These are phyloP conservation scores for Aythya baeri DNA, from an alignment of 2,113 vertebrate genomes.

Conservation along the genomic window DNA sequence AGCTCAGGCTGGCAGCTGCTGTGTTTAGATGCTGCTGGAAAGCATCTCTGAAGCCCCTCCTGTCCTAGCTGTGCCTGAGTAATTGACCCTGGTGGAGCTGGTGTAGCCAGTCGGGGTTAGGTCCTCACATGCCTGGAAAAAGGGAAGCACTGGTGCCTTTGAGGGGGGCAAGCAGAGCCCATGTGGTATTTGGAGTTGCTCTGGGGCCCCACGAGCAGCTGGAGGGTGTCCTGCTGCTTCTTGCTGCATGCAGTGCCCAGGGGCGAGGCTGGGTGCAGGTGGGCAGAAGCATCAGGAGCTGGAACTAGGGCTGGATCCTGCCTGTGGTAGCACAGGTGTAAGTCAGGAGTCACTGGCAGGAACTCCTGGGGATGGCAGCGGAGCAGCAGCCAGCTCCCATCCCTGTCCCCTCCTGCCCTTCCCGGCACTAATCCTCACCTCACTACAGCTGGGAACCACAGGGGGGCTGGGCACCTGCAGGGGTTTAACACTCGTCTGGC, in stretches of 20 bases:
- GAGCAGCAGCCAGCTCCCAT: background rate
- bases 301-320: background rate
- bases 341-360: too few relatives aligned
- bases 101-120: background rate
- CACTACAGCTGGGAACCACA: background rate
- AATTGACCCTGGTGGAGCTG: background rate
- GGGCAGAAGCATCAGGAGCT: background rate
- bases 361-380: background rate
- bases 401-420: background rate
- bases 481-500: background rate
- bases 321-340: background rate
- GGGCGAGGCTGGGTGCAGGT: background rate
- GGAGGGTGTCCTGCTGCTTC: background rate
- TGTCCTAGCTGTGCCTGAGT: rapidly evolving
- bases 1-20: background rate
- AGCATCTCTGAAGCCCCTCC: background rate
- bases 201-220: background rate
- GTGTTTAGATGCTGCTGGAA: background rate
- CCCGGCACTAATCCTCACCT: background rate
- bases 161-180: background rate
- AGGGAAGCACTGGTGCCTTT: background rate
- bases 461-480: background rate
- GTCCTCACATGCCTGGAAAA: background rate
- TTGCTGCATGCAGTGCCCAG: background rate
- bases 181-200: background rate